These are phyloP conservation scores for Belgica antarctica DNA, from an alignment of 2,888 invertebrate genomes.

Conservation along the genomic window DNA sequence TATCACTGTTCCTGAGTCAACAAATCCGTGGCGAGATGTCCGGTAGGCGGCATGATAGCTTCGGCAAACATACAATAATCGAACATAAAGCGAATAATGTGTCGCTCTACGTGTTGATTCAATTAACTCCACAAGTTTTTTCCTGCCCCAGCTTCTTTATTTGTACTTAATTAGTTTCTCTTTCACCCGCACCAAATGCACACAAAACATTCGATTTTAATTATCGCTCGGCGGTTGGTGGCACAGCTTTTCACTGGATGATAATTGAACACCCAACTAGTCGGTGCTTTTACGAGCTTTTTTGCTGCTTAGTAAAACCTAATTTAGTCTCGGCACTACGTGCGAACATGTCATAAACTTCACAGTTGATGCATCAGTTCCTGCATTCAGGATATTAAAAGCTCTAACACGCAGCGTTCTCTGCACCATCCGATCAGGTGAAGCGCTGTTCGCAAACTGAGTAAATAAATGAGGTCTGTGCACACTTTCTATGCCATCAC, in stretches of 20 bases:
- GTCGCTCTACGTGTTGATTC: not conserved
- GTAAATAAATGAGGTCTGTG: not conserved
- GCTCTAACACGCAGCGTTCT: not conserved
- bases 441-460: not conserved
- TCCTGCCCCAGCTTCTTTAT: conserved; percentile 13
- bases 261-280: too few species aligned
- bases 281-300: not conserved
- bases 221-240: conserved; percentile 15
- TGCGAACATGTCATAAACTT: not conserved
- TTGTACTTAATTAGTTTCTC: not conserved
- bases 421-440: conserved; percentile 5
- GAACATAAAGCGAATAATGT: too few species aligned
- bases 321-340: too few species aligned
- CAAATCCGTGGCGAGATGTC: not conserved
- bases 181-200: not conserved
- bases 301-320: too few species aligned
- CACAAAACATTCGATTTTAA: conserved; percentile 15
- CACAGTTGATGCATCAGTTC: not conserved
- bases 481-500: not conserved
- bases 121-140: not conserved
- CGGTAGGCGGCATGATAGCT: not conserved
- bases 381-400: not conserved
- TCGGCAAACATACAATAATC: not conserved
- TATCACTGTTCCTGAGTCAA: conserved; percentile 14
- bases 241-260: not conserved